Base-by-base conservation (phyloP, 2,888 invertebrate species). In the Acleris cristana region DNA sequence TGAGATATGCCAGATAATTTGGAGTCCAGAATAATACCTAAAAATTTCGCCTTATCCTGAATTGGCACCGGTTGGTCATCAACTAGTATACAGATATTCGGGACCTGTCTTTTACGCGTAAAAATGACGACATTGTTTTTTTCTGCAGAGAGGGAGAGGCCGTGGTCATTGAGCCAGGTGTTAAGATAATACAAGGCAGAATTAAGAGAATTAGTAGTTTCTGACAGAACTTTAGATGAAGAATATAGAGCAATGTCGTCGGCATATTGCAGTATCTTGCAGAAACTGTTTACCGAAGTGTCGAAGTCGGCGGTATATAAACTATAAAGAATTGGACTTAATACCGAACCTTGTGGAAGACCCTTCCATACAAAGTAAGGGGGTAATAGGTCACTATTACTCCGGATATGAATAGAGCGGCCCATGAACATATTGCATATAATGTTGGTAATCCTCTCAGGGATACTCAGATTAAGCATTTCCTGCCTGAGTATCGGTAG, bases 381-480 rank as follows among this genome's bases (percentile, higher is more conserved):
- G 3, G 26, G 1, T 2, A 1, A 10, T 3, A 54, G 4, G 1
- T 8, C 8, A 2, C 34, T 34, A 34, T 54, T 54, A 10, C n/a
- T 12, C 0, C 54, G 16, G 54, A 54, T 34, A n/a, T 16, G 0
- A 2, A 54, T 54, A 8, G 34, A 54, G 3, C 30, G 54, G 2
- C n/a, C 18, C 54, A 34, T 34, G 10, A 54, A 30, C 54, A 34
- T 54, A 34, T 34, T 54, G 18, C 54, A 30, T 0, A 54, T 8
- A 8, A 54, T 34, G 10, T 54, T 54, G 2, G 16, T n/a, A 30
- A 54, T 54, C 30, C 30, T 54, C 54, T 10, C 54, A 6, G 30
- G 54, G 10, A 54, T 34, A 54, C 30, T 54, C 54, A 54, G 54
- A 30, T 30, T 54, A 1, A 54, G 54, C 54, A 54, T 54, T 30